Conservation (phyloP, 2,888 invertebrate species). For the Orchesella flavescens region DNA sequence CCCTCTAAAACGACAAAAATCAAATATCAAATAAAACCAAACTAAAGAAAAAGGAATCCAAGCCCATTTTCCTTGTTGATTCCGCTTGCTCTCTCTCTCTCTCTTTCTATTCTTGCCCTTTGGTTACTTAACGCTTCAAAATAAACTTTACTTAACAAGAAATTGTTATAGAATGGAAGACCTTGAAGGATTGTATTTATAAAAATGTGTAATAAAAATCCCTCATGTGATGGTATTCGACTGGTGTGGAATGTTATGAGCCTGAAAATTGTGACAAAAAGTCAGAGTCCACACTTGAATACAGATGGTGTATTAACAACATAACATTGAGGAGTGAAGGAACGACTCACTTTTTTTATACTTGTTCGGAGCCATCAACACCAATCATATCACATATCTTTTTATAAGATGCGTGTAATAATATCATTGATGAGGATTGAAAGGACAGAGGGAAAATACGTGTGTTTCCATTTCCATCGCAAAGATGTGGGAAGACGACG, state of each 20-base stretch:
- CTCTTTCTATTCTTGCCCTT: constrained; percentile 2
- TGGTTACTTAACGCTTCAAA: constrained; percentile 33
- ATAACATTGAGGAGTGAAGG: background rate
- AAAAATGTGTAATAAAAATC: constrained; percentile 20
- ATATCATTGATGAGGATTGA: constrained; percentile 29
- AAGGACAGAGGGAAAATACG: background rate
- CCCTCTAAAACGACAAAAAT: constrained; percentile 23
- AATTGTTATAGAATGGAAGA: constrained; percentile 7
- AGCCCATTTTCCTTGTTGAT: constrained; percentile 7
- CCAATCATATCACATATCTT: constrained; percentile 34
- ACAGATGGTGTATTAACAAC: background rate
- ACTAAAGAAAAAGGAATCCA: constrained; percentile 12
- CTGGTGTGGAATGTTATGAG: constrained; percentile 7
- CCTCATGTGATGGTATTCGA: background rate
- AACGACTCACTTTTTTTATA: background rate
- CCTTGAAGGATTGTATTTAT: constrained; percentile 35
- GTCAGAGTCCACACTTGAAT: background rate
- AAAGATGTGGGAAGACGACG: no score
- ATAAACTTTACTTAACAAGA: constrained; percentile 42
- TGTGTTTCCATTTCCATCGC: background rate
- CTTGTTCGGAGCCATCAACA: constrained; percentile 46
- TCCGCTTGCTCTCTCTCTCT: background rate
- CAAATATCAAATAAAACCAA: background rate
- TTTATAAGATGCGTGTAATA: constrained; percentile 39
- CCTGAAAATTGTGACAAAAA: background rate